Conservation (phyloP, 2,113 vertebrate genomes). For the Suricata suricatta region DNA sequence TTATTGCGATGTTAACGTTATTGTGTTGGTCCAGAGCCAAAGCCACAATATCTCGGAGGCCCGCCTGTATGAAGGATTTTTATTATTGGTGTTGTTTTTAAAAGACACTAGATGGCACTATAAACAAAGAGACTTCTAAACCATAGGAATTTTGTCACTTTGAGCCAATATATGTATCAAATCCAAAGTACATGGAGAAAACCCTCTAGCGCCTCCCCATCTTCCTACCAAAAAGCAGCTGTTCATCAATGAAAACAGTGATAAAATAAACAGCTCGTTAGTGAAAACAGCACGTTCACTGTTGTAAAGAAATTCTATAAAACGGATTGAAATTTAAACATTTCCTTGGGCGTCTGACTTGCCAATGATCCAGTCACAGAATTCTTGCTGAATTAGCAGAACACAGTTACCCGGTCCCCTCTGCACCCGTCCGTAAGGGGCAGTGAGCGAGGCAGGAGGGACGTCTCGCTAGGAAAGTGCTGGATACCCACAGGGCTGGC, state of each 20-base stretch:
- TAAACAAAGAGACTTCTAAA: background rate
- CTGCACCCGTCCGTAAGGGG: background rate
- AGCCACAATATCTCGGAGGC: accelerated
- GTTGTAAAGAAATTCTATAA: conserved; percentile 76
- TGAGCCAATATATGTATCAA: conserved; percentile 56
- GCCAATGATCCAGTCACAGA: background rate
- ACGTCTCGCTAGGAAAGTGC: background rate
- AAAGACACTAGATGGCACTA: conserved; percentile 84
- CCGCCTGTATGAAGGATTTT: background rate
- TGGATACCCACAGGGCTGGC: background rate
- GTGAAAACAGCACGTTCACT: conserved; percentile 74
- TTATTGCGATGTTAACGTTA: background rate
- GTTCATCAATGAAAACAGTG: conserved; percentile 67
- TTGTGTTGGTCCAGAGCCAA: background rate
- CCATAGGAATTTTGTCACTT: conserved; percentile 16
- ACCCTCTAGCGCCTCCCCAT: conserved; percentile 54
- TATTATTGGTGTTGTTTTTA: background rate
- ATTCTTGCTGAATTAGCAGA: background rate
- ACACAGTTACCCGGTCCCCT: accelerated
- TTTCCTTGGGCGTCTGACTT: background rate
- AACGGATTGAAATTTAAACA: conserved; percentile 64
- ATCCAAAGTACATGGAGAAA: conserved; percentile 67
- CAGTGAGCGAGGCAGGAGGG: accelerated
- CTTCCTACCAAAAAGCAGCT: conserved; percentile 77
- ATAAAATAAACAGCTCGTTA: conserved; percentile 52